Evolutionary conservation across 2,888 invertebrate genomes (phyloP).

Genomic region (Ametastegia equiseti): DNA sequence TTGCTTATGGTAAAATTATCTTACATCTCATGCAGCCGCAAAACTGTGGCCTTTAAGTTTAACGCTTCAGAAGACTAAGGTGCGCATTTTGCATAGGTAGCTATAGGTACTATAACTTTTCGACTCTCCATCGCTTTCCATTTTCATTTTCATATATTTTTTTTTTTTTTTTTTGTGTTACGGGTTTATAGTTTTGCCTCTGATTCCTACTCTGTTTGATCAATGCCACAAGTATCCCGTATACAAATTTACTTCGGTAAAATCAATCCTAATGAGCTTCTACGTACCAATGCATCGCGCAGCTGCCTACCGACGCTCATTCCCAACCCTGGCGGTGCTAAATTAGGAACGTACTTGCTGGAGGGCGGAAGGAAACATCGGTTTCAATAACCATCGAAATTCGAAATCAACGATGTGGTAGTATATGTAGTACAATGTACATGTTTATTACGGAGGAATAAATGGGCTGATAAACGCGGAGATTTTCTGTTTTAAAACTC

Average conservation of each 20-base stretch:
- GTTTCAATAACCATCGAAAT: neutral
- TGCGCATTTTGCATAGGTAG: neutral
- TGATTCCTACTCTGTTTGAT: neutral
- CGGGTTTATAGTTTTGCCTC: neutral
- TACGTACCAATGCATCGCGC: neutral
- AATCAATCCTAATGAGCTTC: neutral
- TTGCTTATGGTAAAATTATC: conserved; percentile 19
- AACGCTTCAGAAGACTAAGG: neutral
- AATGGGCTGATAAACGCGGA: neutral
- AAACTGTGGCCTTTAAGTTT: neutral
- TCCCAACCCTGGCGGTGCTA: neutral
- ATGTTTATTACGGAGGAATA: neutral
- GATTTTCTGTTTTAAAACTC: neutral
- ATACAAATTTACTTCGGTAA: neutral
- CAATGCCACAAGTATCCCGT: neutral
- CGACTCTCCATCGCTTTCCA: neutral
- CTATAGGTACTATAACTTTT: too few species aligned
- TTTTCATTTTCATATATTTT: neutral
- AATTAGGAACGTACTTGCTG: neutral
- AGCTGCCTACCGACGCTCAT: neutral
- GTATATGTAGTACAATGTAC: neutral
- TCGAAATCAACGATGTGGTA: neutral
- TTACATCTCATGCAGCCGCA: neutral
- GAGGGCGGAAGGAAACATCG: neutral
- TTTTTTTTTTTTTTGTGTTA: neutral